phyloP scores from a whole-genome alignment of 2,888 invertebrate genomes.

The Abscondita cerata region DNA sequence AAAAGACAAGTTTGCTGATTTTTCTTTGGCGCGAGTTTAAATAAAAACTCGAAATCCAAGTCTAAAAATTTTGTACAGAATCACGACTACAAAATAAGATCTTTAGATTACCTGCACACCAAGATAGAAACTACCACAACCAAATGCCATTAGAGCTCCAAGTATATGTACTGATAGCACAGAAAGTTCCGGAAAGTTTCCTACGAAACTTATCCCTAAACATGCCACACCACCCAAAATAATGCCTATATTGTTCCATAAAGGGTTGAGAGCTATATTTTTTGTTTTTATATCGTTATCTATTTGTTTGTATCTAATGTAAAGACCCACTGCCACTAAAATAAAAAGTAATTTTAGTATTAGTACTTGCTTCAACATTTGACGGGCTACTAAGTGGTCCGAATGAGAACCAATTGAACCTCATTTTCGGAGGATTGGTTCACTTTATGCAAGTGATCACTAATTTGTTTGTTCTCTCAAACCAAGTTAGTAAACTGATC shows the following conservation, averaged over 20 bases:
- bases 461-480: too few relatives aligned
- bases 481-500: too few relatives aligned
- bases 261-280: background rate
- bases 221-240: conserved; percentile 15
- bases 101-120: conserved; percentile 20
- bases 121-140: conserved; percentile 23
- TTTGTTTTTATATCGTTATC: conserved; percentile 16
- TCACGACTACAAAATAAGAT: too few relatives aligned
- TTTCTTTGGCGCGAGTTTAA: too few relatives aligned
- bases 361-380: too few relatives aligned
- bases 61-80: conserved; percentile 13
- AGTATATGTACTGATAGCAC: conserved; percentile 17
- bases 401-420: too few relatives aligned
- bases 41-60: background rate
- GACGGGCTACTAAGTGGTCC: too few relatives aligned
- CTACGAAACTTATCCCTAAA: conserved; percentile 29
- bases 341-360: too few relatives aligned
- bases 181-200: conserved; percentile 27
- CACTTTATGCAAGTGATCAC: too few relatives aligned
- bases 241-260: conserved; percentile 18
- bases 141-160: conserved; percentile 30
- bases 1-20: too few relatives aligned
- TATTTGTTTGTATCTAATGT: conserved; percentile 19
- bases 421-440: too few relatives aligned
- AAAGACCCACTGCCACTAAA: background rate